Conservation (phyloP, 2,888 invertebrate genomes). For the Eulithis testata region DNA sequence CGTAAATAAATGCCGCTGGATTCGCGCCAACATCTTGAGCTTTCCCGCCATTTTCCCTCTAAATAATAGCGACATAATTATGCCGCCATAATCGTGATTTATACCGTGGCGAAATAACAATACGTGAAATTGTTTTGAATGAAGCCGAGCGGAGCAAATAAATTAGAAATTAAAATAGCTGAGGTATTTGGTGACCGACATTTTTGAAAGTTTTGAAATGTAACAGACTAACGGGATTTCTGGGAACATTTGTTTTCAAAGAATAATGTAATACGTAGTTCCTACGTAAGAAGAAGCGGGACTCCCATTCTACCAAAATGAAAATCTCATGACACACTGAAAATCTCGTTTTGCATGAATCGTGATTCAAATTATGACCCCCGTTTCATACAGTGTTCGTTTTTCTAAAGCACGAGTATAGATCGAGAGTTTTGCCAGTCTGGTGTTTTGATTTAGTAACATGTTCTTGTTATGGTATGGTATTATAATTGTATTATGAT, state of each 20-base stretch:
- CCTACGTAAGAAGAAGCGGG: no score
- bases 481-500: no score
- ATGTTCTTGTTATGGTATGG: no score
- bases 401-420: no score
- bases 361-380: no score
- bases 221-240: background rate
- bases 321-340: no score
- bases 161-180: slow-evolving; percentile 27
- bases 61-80: slow-evolving; percentile 42
- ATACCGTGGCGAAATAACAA: slow-evolving; percentile 42
- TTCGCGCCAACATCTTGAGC: slow-evolving; percentile 36
- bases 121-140: slow-evolving; percentile 38
- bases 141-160: slow-evolving; percentile 21
- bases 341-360: no score
- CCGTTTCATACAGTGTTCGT: no score
- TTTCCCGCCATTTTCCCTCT: slow-evolving; percentile 37
- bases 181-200: slow-evolving; percentile 24
- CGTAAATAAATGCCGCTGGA: slow-evolving; percentile 41
- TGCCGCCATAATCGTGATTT: slow-evolving; percentile 41
- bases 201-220: slow-evolving; percentile 12
- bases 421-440: no score
- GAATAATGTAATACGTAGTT: no score
- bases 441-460: no score
- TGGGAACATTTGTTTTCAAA: background rate
- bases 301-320: no score